Conservation (phyloP, 2,113 vertebrate genomes). For the Esox niger region DNA sequence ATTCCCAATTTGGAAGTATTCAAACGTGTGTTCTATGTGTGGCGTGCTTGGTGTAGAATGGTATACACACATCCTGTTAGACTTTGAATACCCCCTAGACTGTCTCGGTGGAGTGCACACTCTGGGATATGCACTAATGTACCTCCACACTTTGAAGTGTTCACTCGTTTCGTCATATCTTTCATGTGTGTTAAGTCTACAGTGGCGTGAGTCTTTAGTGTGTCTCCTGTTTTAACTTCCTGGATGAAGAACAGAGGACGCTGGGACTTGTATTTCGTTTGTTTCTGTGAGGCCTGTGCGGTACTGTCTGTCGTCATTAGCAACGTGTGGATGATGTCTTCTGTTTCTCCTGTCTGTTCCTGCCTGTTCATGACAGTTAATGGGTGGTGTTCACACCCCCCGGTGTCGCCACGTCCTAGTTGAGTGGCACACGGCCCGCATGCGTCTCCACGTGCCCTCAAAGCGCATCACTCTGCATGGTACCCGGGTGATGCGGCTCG, state of each 20-base stretch:
- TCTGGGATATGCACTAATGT: slow-evolving; percentile 45
- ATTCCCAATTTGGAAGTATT: slow-evolving; percentile 63
- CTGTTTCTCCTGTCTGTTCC: slow-evolving; percentile 44
- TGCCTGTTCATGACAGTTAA: slow-evolving; percentile 47
- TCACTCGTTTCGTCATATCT: slow-evolving; percentile 21
- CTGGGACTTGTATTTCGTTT: neutral
- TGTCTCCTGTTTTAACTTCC: slow-evolving; percentile 12
- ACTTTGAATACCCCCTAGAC: slow-evolving; percentile 64
- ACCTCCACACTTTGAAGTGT: slow-evolving; percentile 23
- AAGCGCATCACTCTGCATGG: slow-evolving; percentile 30
- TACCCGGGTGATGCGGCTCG: slow-evolving; percentile 29
- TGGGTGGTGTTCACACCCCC: neutral
- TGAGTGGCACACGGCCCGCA: slow-evolving; percentile 55
- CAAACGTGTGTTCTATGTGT: slow-evolving; percentile 57
- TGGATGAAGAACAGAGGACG: neutral
- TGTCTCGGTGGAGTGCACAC: slow-evolving; percentile 55
- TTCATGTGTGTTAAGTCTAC: slow-evolving; percentile 25
- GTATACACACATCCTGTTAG: slow-evolving; percentile 60
- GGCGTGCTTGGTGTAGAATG: slow-evolving; percentile 39
- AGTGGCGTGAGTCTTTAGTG: slow-evolving; percentile 24
- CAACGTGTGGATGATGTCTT: neutral
- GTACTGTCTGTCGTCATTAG: neutral
- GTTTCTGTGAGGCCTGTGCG: neutral
- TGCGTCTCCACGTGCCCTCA: slow-evolving; percentile 39
- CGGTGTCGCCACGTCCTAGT: slow-evolving; percentile 52